Evolutionary conservation across 1,140 invertebrate species (phyloP).

Genomic region (Cyclargus thomasi): DNA sequence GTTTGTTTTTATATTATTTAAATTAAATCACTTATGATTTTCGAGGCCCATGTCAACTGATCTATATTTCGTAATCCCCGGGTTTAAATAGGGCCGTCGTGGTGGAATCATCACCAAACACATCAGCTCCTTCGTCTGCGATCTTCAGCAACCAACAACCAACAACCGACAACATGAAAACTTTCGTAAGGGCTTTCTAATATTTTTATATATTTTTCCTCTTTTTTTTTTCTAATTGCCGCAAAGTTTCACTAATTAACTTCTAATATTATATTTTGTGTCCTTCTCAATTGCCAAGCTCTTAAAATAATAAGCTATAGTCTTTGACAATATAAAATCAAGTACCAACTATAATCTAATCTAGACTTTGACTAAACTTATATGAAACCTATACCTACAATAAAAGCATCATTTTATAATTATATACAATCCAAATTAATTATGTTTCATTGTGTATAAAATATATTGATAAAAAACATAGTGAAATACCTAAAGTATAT

Average conservation of each 20-base stretch:
- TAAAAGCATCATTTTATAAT: too few species aligned
- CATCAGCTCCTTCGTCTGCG: background rate
- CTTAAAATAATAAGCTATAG: too few species aligned
- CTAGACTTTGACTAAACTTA: too few species aligned
- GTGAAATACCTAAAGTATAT: too few species aligned
- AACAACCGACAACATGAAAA: slow-evolving; percentile 27
- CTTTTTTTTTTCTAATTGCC: background rate
- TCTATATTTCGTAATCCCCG: background rate
- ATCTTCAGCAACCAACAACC: background rate
- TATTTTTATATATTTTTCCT: background rate
- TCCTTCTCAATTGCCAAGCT: too few species aligned
- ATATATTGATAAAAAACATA: too few species aligned
- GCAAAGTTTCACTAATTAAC: background rate
- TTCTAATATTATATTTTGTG: too few species aligned
- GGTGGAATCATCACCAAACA: background rate
- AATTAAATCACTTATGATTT: slow-evolving; percentile 4
- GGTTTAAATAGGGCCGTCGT: background rate
- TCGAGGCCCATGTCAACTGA: background rate
- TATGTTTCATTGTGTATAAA: too few species aligned
- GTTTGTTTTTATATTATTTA: slow-evolving; percentile 4
- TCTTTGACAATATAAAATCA: too few species aligned
- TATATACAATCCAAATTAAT: too few species aligned
- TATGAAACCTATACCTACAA: too few species aligned
- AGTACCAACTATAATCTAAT: too few species aligned
- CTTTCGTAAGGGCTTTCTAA: slow-evolving; percentile 29